phyloP scores from a whole-genome alignment of 2,797 vertebrate species.

The Leptatherina wallacei region DNA sequence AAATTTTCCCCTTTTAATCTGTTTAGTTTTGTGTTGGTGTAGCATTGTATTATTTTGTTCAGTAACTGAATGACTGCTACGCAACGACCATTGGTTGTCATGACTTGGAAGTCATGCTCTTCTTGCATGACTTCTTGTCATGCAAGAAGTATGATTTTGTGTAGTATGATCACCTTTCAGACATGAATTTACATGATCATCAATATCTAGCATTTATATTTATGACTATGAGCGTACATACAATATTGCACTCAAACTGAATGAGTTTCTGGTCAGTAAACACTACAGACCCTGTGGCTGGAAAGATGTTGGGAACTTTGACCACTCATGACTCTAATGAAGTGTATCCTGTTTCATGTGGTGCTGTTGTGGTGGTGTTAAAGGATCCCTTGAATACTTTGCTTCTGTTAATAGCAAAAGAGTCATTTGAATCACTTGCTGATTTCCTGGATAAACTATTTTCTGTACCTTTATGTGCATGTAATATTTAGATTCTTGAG shows the following conservation, averaged over 20 bases:
- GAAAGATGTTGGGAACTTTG: neutral
- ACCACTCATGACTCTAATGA: neutral
- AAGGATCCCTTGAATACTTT: slow-evolving; percentile 1
- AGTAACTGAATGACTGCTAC: too few species aligned
- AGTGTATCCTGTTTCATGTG: neutral
- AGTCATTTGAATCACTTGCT: neutral
- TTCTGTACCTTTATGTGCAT: neutral
- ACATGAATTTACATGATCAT: neutral
- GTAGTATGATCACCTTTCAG: neutral
- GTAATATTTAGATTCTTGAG: neutral
- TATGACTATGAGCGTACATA: neutral
- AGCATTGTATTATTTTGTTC: neutral
- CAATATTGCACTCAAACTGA: neutral
- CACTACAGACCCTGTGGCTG: neutral
- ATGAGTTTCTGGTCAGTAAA: neutral
- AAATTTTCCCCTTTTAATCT: too few species aligned
- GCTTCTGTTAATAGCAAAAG: slow-evolving; percentile 4
- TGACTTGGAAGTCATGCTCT: too few species aligned
- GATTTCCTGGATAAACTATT: slow-evolving; percentile 17
- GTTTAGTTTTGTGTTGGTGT: too few species aligned
- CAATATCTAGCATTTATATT: neutral
- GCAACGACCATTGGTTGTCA: neutral
- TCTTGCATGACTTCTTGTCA: too few species aligned
- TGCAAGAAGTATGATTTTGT: neutral
- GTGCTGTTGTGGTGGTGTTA: neutral